Percentiles rank a stretch among this genome's conserved stretches.
These are phyloP conservation scores for Heliconius cydno DNA, from an alignment of 2,888 invertebrate species.

Conservation along the genomic window DNA sequence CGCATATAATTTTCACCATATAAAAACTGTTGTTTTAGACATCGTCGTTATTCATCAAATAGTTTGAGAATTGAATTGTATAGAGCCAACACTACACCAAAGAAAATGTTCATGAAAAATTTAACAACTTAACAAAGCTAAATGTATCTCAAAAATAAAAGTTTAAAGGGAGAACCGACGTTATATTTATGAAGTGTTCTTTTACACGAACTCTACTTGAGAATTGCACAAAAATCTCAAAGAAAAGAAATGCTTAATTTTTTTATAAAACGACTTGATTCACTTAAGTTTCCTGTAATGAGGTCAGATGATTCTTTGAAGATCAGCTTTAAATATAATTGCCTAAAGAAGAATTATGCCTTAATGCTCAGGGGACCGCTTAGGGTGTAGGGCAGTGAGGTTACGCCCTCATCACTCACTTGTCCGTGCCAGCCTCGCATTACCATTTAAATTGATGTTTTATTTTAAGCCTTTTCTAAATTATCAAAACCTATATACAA, in stretches of 20 bases:
- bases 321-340: conserved; percentile 65
- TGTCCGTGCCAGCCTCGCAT: conserved; percentile 65
- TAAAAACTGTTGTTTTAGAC: neutral
- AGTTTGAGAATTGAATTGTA: neutral
- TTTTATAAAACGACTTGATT: conserved; percentile 49
- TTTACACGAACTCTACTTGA: conserved; percentile 15
- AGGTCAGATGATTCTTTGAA: conserved; percentile 58
- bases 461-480: conserved; percentile 47
- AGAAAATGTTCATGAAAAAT: conserved; percentile 12
- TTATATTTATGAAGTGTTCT: conserved; percentile 8
- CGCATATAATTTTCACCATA: neutral
- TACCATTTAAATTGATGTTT: conserved; percentile 77
- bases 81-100: neutral
- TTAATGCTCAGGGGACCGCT: conserved; percentile 67
- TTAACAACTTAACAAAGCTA: neutral
- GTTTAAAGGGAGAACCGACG: neutral
- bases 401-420: conserved; percentile 73
- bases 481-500: conserved; percentile 25
- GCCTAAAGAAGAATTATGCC: conserved; percentile 68
- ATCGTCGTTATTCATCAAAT: neutral
- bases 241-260: conserved; percentile 48
- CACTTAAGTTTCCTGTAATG: conserved; percentile 59
- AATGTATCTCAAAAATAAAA: conserved; percentile 7
- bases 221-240: conserved; percentile 40
- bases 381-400: conserved; percentile 61